These are phyloP conservation scores for Bombus waltoni DNA, from an alignment of 1,140 invertebrate species.

Conservation along the genomic window DNA sequence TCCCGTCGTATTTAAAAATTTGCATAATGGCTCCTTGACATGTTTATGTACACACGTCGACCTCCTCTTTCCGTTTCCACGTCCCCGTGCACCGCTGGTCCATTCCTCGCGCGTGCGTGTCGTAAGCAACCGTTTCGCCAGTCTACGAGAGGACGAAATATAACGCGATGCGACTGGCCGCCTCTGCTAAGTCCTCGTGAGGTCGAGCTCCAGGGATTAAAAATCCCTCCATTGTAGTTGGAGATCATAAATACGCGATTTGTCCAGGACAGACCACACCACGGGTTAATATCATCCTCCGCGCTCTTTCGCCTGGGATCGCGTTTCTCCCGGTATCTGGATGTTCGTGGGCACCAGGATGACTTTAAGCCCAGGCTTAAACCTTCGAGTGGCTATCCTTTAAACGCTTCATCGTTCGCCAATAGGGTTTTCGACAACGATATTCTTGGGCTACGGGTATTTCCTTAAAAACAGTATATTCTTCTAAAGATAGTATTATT, in stretches of 20 bases:
- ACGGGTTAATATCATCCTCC: conserved; percentile 70
- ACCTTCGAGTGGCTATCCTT: conserved; percentile 64
- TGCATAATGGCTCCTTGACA: conserved; percentile 80
- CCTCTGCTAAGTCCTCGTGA: conserved; percentile 51
- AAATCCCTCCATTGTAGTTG: conserved; percentile 75
- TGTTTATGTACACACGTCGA: conserved; percentile 79
- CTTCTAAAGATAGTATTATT: no score
- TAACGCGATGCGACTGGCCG: conserved; percentile 48
- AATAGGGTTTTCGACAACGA: conserved; percentile 40
- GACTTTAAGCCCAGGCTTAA: conserved; percentile 67
- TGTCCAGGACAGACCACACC: conserved; percentile 73
- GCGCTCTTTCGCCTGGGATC: conserved; percentile 16
- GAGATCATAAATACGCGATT: conserved; percentile 80
- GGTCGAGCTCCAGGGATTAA: conserved; percentile 72
- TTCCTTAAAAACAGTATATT: background rate
- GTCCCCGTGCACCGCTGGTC: conserved; percentile 4
- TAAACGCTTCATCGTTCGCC: conserved; percentile 71
- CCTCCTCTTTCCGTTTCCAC: conserved; percentile 34
- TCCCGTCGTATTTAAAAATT: conserved; percentile 80
- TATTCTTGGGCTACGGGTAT: background rate
- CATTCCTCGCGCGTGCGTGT: conserved; percentile 38
- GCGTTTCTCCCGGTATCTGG: background rate
- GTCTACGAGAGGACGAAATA: conserved; percentile 35
- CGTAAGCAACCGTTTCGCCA: conserved; percentile 47
- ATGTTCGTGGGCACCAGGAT: background rate